phyloP scores from a whole-genome alignment of 1,140 invertebrate species.

The Andrena cerasifolii region DNA sequence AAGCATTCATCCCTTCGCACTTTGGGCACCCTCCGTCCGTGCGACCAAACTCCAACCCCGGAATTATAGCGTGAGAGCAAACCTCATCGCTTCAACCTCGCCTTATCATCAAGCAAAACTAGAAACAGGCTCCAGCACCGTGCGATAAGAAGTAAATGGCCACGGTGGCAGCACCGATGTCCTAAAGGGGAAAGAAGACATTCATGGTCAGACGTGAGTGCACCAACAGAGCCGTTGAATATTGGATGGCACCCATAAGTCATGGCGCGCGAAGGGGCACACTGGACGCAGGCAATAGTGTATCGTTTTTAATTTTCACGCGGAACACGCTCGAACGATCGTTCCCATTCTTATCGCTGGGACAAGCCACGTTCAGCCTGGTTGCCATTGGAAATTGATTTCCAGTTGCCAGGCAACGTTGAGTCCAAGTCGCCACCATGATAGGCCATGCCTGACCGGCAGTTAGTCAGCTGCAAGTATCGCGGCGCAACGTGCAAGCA shows the following conservation, averaged over 20 bases:
- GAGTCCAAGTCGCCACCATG: conserved; percentile 67
- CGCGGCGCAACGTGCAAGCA: conserved; percentile 68
- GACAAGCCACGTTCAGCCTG: conserved; percentile 32
- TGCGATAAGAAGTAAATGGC: background rate
- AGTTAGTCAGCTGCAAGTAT: conserved; percentile 71
- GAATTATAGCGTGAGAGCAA: background rate
- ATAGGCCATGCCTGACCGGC: conserved; percentile 64
- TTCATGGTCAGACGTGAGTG: background rate
- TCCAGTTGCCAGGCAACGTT: conserved; percentile 74
- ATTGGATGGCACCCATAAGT: conserved; percentile 15
- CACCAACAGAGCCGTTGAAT: conserved; percentile 8
- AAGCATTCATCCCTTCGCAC: background rate
- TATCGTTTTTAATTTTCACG: conserved; percentile 25
- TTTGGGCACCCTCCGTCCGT: background rate
- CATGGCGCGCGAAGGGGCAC: conserved; percentile 2
- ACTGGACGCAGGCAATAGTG: background rate
- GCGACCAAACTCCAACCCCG: background rate
- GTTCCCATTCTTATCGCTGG: conserved; percentile 52
- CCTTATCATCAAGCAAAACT: background rate
- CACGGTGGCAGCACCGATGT: background rate
- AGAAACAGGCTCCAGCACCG: background rate
- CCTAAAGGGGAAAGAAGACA: background rate
- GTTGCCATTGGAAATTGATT: conserved; percentile 71
- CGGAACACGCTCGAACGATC: conserved; percentile 33
- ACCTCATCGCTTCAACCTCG: background rate